Conservation (phyloP, 2,113 vertebrate species). For the Tetrax tetrax region DNA sequence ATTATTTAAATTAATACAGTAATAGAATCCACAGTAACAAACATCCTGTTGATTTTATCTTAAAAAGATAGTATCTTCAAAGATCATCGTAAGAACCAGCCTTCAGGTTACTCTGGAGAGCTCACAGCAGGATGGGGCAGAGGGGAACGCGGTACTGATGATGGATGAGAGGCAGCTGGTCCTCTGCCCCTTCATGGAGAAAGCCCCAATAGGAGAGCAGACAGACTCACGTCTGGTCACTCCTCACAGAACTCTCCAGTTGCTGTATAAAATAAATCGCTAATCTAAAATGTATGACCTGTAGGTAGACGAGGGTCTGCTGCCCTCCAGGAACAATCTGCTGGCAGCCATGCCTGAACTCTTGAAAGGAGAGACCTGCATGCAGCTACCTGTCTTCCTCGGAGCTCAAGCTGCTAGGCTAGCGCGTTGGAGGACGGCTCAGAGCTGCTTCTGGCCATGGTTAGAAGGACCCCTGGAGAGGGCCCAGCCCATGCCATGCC, state of each 20-base stretch:
- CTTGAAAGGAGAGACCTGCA: neutral
- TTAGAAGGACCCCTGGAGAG: neutral
- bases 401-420: neutral
- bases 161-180: accelerated
- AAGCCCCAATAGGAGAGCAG: neutral
- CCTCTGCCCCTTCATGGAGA: neutral
- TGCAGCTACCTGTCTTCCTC: neutral
- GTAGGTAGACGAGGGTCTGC: neutral
- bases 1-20: neutral
- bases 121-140: neutral
- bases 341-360: neutral
- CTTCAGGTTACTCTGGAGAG: neutral
- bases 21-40: neutral
- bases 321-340: neutral
- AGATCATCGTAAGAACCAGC: accelerated
- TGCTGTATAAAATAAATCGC: neutral
- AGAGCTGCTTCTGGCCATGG: accelerated
- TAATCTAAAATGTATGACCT: neutral
- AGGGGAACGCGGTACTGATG: neutral
- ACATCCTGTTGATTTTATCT: neutral
- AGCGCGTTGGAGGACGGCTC: accelerated
- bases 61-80: neutral
- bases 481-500: neutral
- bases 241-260: neutral
- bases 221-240: neutral